Evolutionary conservation across 2,113 vertebrate genomes (phyloP).

Genomic region (Cnemophilus loriae): DNA sequence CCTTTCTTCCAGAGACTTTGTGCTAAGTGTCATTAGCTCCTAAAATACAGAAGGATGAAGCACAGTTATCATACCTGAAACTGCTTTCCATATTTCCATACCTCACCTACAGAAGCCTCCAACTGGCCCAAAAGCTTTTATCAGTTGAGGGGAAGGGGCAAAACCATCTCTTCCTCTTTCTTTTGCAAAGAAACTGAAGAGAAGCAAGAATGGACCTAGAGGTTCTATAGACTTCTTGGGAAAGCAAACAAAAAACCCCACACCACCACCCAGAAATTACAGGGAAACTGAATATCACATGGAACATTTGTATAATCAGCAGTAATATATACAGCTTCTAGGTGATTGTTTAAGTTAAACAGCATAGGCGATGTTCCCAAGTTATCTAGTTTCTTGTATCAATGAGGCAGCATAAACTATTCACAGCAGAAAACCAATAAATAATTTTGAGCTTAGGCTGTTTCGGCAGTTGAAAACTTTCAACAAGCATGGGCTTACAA

Average conservation of each 20-base stretch:
- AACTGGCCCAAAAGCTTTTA: neutral
- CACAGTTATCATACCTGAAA: neutral
- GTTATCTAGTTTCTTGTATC: neutral
- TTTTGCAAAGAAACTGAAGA: neutral
- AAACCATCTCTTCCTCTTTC: neutral
- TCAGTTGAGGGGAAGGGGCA: neutral
- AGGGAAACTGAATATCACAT: neutral
- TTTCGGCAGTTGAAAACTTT: neutral
- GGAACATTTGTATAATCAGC: neutral
- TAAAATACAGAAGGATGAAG: constrained; percentile 52
- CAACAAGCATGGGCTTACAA: neutral
- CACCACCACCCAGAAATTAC: neutral
- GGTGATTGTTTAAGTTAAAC: neutral
- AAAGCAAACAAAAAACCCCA: neutral
- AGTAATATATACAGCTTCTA: neutral
- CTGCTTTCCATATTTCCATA: neutral
- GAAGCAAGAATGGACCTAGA: neutral
- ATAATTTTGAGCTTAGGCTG: neutral
- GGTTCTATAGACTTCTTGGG: neutral
- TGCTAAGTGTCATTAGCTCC: constrained; percentile 88
- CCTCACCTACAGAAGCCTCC: neutral
- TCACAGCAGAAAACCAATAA: neutral
- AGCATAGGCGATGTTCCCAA: neutral
- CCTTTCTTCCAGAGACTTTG: constrained; percentile 80
- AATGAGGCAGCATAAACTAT: neutral